Conservation (phyloP, 2,888 invertebrate genomes). For the Sarcophaga rosellei region DNA sequence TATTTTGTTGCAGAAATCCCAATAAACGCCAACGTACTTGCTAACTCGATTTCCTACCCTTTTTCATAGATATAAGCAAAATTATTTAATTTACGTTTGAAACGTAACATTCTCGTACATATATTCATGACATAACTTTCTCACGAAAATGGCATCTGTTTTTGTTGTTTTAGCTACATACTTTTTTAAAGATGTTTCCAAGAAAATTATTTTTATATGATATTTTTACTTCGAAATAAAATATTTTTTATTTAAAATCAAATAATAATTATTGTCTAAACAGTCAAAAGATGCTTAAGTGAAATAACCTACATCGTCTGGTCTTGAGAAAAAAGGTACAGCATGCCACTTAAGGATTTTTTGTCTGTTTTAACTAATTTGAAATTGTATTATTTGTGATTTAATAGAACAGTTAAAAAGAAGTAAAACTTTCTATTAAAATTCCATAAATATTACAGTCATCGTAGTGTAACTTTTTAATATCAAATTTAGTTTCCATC, state of each 20-base stretch:
- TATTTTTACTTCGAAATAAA: constrained; percentile 32
- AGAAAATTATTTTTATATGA: constrained; percentile 35
- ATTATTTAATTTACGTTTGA: constrained; percentile 41
- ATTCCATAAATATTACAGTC: no score
- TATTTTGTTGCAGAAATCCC: constrained; percentile 71
- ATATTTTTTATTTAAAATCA: constrained; percentile 11
- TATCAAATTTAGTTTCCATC: not conserved
- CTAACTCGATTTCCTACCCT: constrained; percentile 55
- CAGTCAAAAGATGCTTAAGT: not conserved
- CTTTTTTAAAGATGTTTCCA: constrained; percentile 34
- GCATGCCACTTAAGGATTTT: no score
- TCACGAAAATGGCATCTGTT: constrained; percentile 38
- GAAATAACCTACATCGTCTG: no score
- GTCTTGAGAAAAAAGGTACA: no score
- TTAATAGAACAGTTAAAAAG: no score
- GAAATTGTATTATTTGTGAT: no score
- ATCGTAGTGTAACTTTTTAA: no score
- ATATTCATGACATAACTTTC: constrained; percentile 13
- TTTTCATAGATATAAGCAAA: constrained; percentile 8
- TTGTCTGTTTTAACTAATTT: no score
- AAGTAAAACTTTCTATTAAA: no score
- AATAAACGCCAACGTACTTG: constrained; percentile 71
- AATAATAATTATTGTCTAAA: not conserved
- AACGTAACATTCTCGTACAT: constrained; percentile 34
- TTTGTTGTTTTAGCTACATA: constrained; percentile 3